phyloP scores from a whole-genome alignment of 2,888 invertebrate genomes.

The Heteromyza rotundicornis region DNA sequence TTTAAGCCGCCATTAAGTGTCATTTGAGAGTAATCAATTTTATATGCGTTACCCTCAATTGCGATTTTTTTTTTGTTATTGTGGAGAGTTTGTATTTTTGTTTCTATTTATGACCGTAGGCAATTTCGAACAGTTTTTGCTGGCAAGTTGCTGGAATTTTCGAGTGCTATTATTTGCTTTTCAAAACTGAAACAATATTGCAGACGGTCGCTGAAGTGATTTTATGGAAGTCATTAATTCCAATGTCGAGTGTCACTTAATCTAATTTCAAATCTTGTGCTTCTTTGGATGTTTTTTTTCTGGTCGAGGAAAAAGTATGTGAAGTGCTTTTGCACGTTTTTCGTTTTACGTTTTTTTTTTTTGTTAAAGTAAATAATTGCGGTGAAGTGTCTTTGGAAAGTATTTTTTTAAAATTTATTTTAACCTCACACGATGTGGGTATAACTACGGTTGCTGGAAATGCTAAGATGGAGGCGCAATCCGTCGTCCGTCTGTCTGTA shows the following conservation, averaged over 20 bases:
- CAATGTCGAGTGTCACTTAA: conserved; percentile 22
- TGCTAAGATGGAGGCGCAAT: too few relatives aligned
- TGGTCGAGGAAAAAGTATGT: neutral
- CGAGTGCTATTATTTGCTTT: neutral
- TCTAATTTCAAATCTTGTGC: conserved; percentile 20
- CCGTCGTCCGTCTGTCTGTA: too few relatives aligned
- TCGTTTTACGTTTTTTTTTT: neutral
- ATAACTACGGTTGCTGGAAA: too few relatives aligned
- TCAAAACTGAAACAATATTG: neutral
- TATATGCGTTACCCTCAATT: neutral
- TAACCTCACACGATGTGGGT: too few relatives aligned
- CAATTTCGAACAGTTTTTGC: conserved; percentile 5
- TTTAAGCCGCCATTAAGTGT: conserved; percentile 12
- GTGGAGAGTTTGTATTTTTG: neutral
- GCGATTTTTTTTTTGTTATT: conserved; percentile 6
- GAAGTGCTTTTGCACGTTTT: neutral
- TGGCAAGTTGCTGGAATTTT: neutral
- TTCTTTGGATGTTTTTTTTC: neutral
- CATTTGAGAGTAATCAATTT: conserved; percentile 12
- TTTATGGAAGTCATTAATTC: neutral
- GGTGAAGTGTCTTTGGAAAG: neutral
- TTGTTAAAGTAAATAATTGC: neutral
- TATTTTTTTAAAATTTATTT: too few relatives aligned
- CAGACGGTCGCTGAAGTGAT: neutral
- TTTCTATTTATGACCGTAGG: neutral